A percentile compares a stretch with the other conserved stretches of the same genome.
phyloP scores from a whole-genome alignment of 1,140 invertebrate species.

The Drosophila ananassae region DNA sequence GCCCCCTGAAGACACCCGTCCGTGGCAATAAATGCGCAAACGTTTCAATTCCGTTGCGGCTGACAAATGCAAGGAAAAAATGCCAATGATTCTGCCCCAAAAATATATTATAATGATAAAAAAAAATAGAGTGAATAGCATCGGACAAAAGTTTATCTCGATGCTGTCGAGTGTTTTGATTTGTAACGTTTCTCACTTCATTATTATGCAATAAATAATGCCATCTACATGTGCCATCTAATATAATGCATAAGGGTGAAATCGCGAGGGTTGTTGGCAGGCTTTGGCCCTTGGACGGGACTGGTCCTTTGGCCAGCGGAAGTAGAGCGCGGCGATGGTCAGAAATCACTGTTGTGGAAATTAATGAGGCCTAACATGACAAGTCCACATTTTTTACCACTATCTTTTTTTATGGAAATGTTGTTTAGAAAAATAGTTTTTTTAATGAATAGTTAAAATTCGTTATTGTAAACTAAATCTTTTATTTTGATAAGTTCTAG shows the following conservation, averaged over 20 bases:
- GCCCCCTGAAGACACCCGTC: constrained; percentile 62
- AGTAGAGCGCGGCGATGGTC: constrained; percentile 66
- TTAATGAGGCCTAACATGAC: constrained; percentile 72
- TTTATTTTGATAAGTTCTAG: too few species aligned
- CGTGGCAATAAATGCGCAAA: constrained; percentile 77
- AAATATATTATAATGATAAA: constrained; percentile 77
- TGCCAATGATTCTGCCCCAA: constrained; percentile 65
- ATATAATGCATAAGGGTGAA: constrained; percentile 19
- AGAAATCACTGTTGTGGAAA: constrained; percentile 45
- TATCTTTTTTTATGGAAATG: constrained; percentile 1
- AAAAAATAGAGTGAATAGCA: constrained; percentile 46
- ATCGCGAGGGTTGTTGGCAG: constrained; percentile 37
- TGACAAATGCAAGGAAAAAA: constrained; percentile 79
- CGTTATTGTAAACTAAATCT: too few species aligned
- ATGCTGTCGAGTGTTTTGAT: constrained; percentile 84
- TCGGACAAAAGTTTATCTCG: constrained; percentile 65
- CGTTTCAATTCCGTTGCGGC: constrained; percentile 83
- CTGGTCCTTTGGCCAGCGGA: constrained; percentile 36
- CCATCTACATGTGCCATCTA: constrained; percentile 55
- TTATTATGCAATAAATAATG: constrained; percentile 84
- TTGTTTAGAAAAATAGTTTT: too few species aligned
- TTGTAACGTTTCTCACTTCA: constrained; percentile 84
- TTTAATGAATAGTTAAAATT: too few species aligned
- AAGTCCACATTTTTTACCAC: constrained; percentile 24
- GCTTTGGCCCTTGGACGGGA: neutral